Conservation (phyloP, 2,113 vertebrate genomes). For the Zosterops pallidus region DNA sequence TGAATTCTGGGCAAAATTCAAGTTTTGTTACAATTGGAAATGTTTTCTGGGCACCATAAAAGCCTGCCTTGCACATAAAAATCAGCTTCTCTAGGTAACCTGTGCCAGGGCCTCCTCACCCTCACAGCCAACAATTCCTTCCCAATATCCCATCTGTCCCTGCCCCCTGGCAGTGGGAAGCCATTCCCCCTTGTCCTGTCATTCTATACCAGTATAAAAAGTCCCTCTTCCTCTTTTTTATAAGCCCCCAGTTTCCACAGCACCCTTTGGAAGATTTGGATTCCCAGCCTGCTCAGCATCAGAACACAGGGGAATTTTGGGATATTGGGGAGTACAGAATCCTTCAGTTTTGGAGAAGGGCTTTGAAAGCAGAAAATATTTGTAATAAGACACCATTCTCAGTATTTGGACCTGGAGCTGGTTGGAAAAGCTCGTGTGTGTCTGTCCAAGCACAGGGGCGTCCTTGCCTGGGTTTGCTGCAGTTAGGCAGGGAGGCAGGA, state of each 20-base stretch:
- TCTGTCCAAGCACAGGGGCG: accelerated
- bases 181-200: not conserved
- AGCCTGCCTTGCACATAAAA: not conserved
- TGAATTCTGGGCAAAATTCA: not conserved
- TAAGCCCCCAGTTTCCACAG: not conserved
- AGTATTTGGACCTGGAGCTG: not conserved
- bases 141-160: not conserved
- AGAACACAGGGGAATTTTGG: not conserved
- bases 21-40: not conserved
- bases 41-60: not conserved
- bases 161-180: not conserved
- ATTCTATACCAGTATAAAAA: not conserved
- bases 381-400: not conserved
- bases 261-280: not conserved
- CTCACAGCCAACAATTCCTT: accelerated
- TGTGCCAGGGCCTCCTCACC: not conserved
- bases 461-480: not conserved
- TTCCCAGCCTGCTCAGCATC: not conserved
- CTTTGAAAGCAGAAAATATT: not conserved
- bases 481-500: not conserved
- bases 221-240: not conserved
- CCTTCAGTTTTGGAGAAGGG: not conserved
- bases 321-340: not conserved
- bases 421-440: not conserved
- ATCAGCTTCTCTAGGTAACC: not conserved